These are phyloP conservation scores for Fulica atra DNA, from an alignment of 2,113 vertebrate species.

Conservation along the genomic window DNA sequence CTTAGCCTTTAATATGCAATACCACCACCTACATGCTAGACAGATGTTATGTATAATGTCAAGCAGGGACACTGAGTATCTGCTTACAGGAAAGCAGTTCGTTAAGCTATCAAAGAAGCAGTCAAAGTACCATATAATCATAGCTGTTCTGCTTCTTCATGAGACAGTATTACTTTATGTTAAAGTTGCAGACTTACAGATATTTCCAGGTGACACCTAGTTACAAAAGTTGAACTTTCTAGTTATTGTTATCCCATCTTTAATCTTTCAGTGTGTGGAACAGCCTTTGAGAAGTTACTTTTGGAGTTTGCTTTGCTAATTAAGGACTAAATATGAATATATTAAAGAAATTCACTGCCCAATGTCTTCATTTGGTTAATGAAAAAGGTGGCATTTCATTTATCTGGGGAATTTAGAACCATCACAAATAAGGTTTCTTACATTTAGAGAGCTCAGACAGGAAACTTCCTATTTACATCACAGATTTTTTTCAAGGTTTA, in stretches of 20 bases:
- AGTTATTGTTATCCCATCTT: not conserved
- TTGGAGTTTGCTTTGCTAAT: not conserved
- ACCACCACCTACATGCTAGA: not conserved
- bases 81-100: slow-evolving; percentile 3
- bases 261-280: not conserved
- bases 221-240: not conserved
- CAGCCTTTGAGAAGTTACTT: not conserved
- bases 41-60: slow-evolving; percentile 14
- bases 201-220: not conserved
- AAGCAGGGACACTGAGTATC: not conserved
- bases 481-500: not conserved
- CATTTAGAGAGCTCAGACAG: not conserved
- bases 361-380: not conserved
- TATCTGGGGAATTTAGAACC: not conserved
- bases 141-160: not conserved
- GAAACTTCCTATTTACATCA: not conserved
- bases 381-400: not conserved
- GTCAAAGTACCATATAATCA: not conserved
- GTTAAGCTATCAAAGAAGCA: not conserved
- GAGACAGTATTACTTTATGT: not conserved
- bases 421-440: not conserved
- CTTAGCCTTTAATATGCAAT: not conserved
- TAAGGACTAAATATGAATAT: not conserved
- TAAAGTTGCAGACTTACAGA: not conserved
- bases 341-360: not conserved